Evolutionary conservation across 2,113 vertebrate species (phyloP), one percentile per base, ranked within the genome.

Genomic region (Corydoras sp.): DNA sequence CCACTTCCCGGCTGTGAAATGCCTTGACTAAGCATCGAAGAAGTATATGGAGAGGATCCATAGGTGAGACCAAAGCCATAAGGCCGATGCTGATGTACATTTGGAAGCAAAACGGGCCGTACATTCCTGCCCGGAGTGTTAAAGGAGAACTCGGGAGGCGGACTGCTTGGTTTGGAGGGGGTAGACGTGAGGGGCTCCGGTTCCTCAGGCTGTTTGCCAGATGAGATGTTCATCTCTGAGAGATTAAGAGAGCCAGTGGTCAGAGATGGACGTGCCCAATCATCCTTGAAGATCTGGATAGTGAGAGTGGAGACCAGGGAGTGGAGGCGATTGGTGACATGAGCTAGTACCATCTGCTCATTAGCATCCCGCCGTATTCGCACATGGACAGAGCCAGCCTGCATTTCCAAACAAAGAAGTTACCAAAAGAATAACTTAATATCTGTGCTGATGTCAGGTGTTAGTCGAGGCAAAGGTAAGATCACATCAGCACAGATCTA

Each of bases 261-360:
- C 76, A 97, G 87, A n/a, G 89, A 85, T 2, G 95, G 94, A 13
- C 95, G 86, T 53, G 86, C 88, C 96, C 95, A 98, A 79, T 99
- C 97, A 73, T 98, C 97, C 81, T 99, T 99, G 77, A 98, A 97
- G 87, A 98, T 96, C 78, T 99, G 97, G 75, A 99, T 91, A 2
- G 94, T 95, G 81, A 99, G 87, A 3, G 91, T 91, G 69, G 95
- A 93, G 54, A 99, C 95, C 4, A 98, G 83, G 0, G 93, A 89
- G 78, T 89, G 91, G 2, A 99, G 89, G 0, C 96, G 92, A 83
- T 93, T 96, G 77, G 95, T 96, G 81, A 98, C 97, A 55, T 98
- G 97, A 63, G 97, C 96, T 85, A 99, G 89, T 9, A 99, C 97
- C 89, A 98, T 93, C 83, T 98, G 97, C 80, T 99, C 96, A 64